A percentile compares a stretch with the other conserved stretches of the same genome.
These are phyloP conservation scores for Eudemis profundana DNA, from an alignment of 2,888 invertebrate genomes.

Conservation along the genomic window DNA sequence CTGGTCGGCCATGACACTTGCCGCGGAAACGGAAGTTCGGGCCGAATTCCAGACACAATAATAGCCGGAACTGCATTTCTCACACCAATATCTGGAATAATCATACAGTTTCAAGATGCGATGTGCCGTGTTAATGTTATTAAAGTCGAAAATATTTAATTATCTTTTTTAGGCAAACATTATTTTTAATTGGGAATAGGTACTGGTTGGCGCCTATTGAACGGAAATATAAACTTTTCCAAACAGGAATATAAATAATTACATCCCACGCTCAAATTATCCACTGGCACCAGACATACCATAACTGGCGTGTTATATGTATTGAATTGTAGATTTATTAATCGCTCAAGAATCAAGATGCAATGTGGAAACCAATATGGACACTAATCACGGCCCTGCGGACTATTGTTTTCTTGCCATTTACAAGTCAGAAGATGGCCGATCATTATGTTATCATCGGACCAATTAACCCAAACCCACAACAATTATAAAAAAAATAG, in stretches of 20 bases:
- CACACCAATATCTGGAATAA: constrained; percentile 2
- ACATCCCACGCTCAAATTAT: constrained; percentile 36
- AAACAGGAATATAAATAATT: constrained; percentile 24
- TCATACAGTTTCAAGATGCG: background rate
- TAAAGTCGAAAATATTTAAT: too few species aligned
- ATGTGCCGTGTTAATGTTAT: background rate
- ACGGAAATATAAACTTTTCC: constrained; percentile 13
- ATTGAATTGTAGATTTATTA: constrained; percentile 40
- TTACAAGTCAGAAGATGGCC: constrained; percentile 14
- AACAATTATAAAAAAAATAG: too few species aligned
- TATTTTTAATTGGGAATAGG: too few species aligned
- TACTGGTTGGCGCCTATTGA: constrained; percentile 23
- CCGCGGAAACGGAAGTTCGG: constrained; percentile 41
- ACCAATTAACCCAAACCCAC: too few species aligned
- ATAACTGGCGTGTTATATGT: constrained; percentile 31
- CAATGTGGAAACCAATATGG: constrained; percentile 37
- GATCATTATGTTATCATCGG: too few species aligned
- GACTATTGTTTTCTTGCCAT: background rate
- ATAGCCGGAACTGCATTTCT: constrained; percentile 37
- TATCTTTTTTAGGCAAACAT: too few species aligned
- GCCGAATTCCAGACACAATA: constrained; percentile 42
- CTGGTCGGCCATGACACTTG: constrained; percentile 39
- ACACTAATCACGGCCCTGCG: constrained; percentile 29
- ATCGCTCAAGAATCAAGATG: constrained; percentile 26
- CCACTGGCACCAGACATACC: constrained; percentile 38